These are phyloP conservation scores for Crotophaga sulcirostris DNA, from an alignment of 2,113 vertebrate genomes.

Conservation along the genomic window DNA sequence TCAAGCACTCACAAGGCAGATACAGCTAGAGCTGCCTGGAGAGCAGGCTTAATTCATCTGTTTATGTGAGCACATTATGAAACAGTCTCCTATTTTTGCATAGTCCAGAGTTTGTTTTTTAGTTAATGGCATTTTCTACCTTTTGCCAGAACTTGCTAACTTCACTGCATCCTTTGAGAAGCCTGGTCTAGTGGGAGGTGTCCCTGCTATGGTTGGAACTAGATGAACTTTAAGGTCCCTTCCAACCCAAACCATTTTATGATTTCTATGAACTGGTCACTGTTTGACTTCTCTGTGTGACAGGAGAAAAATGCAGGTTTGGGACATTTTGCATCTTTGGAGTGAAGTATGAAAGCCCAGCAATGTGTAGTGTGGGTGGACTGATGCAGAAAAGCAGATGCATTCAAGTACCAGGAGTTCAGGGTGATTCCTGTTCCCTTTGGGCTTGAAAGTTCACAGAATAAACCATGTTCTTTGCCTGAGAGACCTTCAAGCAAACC, in stretches of 20 bases:
- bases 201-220: too few relatives aligned
- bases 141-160: background rate
- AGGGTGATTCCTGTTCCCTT: background rate
- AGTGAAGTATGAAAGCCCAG: background rate
- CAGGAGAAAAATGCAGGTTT: background rate
- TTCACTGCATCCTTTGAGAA: background rate
- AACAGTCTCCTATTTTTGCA: background rate
- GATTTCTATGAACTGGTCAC: background rate
- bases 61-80: slow-evolving; percentile 14
- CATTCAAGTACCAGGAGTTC: background rate
- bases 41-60: background rate
- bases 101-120: background rate
- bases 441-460: background rate
- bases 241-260: too few relatives aligned
- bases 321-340: background rate
- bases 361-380: background rate
- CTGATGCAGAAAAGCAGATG: background rate
- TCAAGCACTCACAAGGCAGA: background rate
- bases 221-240: too few relatives aligned
- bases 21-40: background rate
- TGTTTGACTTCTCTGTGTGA: background rate
- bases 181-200: too few relatives aligned
- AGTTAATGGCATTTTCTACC: background rate
- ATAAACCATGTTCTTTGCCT: background rate
- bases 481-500: background rate